phyloP scores from a whole-genome alignment of 2,113 vertebrate genomes.

The Eudyptes chrysolophus region DNA sequence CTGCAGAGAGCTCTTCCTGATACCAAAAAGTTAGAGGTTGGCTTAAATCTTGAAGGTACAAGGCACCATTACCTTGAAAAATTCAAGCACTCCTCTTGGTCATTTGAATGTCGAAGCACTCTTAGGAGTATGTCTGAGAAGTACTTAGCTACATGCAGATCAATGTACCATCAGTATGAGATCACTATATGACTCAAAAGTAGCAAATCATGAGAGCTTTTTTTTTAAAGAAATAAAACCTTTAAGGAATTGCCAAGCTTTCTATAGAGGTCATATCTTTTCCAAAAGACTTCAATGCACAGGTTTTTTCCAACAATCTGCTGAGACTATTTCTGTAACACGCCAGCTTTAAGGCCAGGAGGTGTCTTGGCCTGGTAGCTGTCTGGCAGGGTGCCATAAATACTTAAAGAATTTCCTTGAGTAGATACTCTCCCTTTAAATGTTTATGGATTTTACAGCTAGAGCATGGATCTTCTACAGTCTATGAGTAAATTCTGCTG shows the following conservation, averaged over 20 bases:
- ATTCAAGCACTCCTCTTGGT: not conserved
- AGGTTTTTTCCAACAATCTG: not conserved
- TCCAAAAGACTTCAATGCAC: not conserved
- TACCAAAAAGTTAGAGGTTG: not conserved
- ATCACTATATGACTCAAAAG: not conserved
- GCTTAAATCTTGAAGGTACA: not conserved
- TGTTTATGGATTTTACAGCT: not conserved
- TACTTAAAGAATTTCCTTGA: not conserved
- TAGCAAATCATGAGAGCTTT: not conserved
- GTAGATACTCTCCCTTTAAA: not conserved
- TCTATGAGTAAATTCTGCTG: not conserved
- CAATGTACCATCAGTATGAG: not conserved
- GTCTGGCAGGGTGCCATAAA: not conserved
- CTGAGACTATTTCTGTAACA: not conserved
- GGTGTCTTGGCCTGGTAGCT: not conserved
- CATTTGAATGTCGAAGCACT: not conserved
- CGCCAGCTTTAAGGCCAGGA: not conserved
- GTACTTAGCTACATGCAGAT: not conserved
- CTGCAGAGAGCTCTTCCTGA: not conserved
- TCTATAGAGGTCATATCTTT: not conserved
- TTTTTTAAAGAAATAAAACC: not conserved
- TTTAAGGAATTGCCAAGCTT: not conserved
- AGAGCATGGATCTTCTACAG: not conserved
- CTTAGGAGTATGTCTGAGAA: not conserved
- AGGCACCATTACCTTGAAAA: not conserved